Conservation (phyloP, 23 tunicate species). For the Halocynthia aurantium region DNA sequence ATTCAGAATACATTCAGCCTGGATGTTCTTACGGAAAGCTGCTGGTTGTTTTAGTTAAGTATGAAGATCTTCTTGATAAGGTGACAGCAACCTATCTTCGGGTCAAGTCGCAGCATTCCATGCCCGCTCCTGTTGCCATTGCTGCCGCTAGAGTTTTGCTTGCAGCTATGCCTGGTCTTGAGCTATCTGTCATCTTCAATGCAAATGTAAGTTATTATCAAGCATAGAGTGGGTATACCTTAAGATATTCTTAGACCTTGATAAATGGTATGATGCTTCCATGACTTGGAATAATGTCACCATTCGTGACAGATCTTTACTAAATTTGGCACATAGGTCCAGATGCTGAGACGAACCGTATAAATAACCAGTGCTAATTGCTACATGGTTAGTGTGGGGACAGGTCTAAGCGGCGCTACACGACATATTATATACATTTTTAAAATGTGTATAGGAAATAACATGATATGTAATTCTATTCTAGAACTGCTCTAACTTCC, state of each 20-base stretch:
- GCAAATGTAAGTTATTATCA: slow-evolving; percentile 22
- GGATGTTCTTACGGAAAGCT: slow-evolving; percentile 43
- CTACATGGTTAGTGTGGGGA: too few species aligned
- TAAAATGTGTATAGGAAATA: too few species aligned
- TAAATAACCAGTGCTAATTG: too few species aligned
- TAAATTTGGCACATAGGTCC: too few species aligned
- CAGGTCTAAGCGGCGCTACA: too few species aligned
- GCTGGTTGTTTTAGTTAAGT: slow-evolving; percentile 36
- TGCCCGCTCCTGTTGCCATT: background rate
- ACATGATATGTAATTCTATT: too few species aligned
- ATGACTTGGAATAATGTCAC: too few species aligned
- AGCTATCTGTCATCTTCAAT: slow-evolving; percentile 36
- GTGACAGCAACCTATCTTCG: slow-evolving; percentile 21
- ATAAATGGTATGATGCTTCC: background rate
- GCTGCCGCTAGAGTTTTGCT: slow-evolving; percentile 57
- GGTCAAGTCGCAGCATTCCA: slow-evolving; percentile 30
- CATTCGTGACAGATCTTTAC: too few species aligned
- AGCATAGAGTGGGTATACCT: too few species aligned
- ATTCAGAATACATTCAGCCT: slow-evolving; percentile 35
- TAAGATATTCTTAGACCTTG: background rate
- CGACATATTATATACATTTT: too few species aligned
- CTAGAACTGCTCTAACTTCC: too few species aligned
- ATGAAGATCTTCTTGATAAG: slow-evolving; percentile 14
- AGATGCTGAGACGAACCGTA: too few species aligned
- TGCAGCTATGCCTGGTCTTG: slow-evolving; percentile 63